Conservation (phyloP, 1,140 invertebrate species). For the Hyposmocoma kahamanoa region DNA sequence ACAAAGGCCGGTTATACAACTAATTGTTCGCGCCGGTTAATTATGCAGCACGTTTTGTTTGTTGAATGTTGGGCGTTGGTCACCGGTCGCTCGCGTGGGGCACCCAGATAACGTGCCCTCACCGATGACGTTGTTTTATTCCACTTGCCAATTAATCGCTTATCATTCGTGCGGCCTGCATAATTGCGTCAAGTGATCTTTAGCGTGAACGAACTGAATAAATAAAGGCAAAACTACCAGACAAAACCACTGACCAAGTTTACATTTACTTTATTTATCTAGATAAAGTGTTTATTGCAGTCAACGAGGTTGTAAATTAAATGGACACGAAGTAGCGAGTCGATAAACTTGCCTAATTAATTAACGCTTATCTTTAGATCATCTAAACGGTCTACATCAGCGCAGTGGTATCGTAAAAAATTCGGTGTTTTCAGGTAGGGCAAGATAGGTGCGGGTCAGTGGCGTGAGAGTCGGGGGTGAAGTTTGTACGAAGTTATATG, state of each 20-base stretch:
- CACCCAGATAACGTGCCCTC: slow-evolving; percentile 23
- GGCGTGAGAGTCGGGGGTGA: too few species aligned
- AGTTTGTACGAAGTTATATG: too few species aligned
- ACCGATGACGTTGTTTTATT: slow-evolving; percentile 23
- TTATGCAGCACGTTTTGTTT: slow-evolving; percentile 59
- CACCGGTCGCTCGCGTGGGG: slow-evolving; percentile 9
- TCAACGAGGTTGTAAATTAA: slow-evolving; percentile 38
- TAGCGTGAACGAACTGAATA: not conserved
- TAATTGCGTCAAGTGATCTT: slow-evolving; percentile 9
- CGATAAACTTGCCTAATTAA: slow-evolving; percentile 47
- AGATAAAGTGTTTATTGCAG: slow-evolving; percentile 32
- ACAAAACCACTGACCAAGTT: too few species aligned
- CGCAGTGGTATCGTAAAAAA: slow-evolving; percentile 33
- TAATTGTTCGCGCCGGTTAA: slow-evolving; percentile 67
- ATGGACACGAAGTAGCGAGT: slow-evolving; percentile 35
- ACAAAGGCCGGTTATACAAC: slow-evolving; percentile 62
- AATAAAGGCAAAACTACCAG: too few species aligned
- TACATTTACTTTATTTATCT: too few species aligned
- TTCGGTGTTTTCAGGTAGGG: slow-evolving; percentile 26
- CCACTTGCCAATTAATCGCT: slow-evolving; percentile 40
- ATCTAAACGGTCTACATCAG: slow-evolving; percentile 20
- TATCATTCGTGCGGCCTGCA: slow-evolving; percentile 11
- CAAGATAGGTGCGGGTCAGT: too few species aligned
- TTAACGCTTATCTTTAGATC: slow-evolving; percentile 32
- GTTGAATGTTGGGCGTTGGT: slow-evolving; percentile 26